Percentiles rank a stretch among this genome's conserved stretches.
Conservation (phyloP, 2,888 invertebrate genomes). For the Exocentrus adspersus region DNA sequence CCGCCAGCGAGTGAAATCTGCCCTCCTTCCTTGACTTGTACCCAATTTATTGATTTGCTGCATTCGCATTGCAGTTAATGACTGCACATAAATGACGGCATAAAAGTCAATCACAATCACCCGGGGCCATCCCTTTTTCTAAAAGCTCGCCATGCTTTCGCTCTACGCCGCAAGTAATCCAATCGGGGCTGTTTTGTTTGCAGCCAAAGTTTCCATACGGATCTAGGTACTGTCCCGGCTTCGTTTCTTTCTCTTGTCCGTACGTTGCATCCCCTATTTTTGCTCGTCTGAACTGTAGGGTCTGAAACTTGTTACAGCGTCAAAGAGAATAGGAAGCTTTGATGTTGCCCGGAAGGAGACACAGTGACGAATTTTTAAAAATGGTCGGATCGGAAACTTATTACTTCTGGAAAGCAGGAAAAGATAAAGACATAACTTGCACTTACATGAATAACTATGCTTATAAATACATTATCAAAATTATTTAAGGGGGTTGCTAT, state of each 20-base stretch:
- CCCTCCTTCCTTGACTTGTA: conserved; percentile 1
- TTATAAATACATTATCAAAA: too few relatives aligned
- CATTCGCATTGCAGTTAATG: conserved; percentile 17
- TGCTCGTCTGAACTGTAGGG: conserved; percentile 4
- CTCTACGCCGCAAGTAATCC: background rate
- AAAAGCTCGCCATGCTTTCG: background rate
- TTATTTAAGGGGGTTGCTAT: too few relatives aligned
- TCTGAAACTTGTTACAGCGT: conserved; percentile 1
- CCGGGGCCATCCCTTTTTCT: background rate
- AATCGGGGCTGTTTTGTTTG: background rate
- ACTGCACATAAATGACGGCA: too few relatives aligned
- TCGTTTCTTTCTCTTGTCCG: background rate
- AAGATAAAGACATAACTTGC: too few relatives aligned
- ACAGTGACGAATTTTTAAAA: background rate
- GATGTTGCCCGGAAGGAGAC: background rate
- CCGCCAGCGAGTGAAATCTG: background rate
- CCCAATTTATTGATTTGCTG: conserved; percentile 12
- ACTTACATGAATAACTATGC: too few relatives aligned
- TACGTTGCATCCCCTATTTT: background rate
- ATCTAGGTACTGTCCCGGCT: background rate
- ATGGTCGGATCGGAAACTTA: background rate
- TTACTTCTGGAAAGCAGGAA: too few relatives aligned
- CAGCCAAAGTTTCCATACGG: background rate
- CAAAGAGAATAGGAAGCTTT: background rate
- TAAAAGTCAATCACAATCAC: too few relatives aligned